A percentile compares a stretch with the other conserved stretches of the same genome.
These are phyloP conservation scores for Hirtodrosophila cameraria DNA, from an alignment of 2,888 invertebrate genomes.

Conservation along the genomic window DNA sequence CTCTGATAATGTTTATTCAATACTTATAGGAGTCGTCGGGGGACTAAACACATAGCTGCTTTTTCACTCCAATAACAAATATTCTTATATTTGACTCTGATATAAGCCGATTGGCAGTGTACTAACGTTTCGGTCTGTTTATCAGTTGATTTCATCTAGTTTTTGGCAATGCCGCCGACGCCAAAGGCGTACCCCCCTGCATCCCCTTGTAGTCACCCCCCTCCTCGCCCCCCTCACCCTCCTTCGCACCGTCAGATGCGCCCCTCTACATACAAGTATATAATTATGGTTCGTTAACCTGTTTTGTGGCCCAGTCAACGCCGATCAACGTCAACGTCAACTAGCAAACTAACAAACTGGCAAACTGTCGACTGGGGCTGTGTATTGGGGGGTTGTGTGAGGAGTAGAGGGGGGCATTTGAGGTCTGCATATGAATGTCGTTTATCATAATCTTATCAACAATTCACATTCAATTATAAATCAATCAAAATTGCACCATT, in stretches of 20 bases:
- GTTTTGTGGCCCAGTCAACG: slow-evolving; percentile 64
- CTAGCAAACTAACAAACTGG: slow-evolving; percentile 33
- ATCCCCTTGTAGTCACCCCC: background rate
- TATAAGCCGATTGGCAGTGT: slow-evolving; percentile 17
- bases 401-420: slow-evolving; percentile 9
- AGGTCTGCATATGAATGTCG: slow-evolving; percentile 66
- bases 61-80: no score
- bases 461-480: slow-evolving; percentile 82
- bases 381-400: background rate
- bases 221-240: background rate
- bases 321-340: slow-evolving; percentile 65
- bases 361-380: slow-evolving; percentile 1
- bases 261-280: slow-evolving; percentile 25
- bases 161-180: slow-evolving; percentile 74
- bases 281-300: slow-evolving; percentile 73
- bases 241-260: slow-evolving; percentile 12
- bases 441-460: slow-evolving; percentile 83
- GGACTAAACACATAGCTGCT: no score
- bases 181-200: slow-evolving; percentile 48
- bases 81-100: no score
- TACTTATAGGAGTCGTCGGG: no score
- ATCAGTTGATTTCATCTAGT: slow-evolving; percentile 9
- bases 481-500: slow-evolving; percentile 82
- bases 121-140: slow-evolving; percentile 5
- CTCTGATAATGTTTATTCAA: no score